A percentile compares a stretch with the other conserved stretches of the same genome.
phyloP scores from a whole-genome alignment of 2,113 vertebrate genomes.

The Tupaia chinensis region DNA sequence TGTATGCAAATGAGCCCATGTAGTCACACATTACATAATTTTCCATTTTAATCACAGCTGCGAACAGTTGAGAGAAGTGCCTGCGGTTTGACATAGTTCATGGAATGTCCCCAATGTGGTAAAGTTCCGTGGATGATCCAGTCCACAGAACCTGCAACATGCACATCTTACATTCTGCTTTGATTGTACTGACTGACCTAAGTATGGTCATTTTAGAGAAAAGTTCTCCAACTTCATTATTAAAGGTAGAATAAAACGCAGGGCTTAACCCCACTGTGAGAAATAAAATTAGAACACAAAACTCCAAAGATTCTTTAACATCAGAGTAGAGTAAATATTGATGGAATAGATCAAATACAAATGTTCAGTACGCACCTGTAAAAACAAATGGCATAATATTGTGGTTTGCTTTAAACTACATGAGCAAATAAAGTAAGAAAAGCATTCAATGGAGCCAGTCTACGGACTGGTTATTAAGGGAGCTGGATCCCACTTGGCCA shows the following conservation, averaged over 20 bases:
- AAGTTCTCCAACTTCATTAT: background rate
- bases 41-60: constrained; percentile 1
- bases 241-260: background rate
- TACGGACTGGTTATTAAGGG: too few relatives aligned
- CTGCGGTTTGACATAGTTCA: background rate
- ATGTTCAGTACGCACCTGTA: background rate
- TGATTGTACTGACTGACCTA: background rate
- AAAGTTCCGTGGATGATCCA: background rate
- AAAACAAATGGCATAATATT: constrained; percentile 21
- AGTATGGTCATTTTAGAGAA: background rate
- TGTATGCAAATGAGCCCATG: background rate
- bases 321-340: background rate
- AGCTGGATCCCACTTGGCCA: too few relatives aligned
- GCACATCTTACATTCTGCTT: background rate
- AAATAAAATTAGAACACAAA: background rate
- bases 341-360: background rate
- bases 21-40: background rate
- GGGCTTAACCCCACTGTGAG: background rate
- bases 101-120: background rate
- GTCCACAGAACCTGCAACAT: background rate
- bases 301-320: background rate
- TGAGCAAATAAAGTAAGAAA: background rate
- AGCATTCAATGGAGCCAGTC: too few relatives aligned
- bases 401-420: constrained; percentile 15
- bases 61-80: background rate